phyloP scores from a whole-genome alignment of 2,888 invertebrate genomes.

The Sisyra terminalis region DNA sequence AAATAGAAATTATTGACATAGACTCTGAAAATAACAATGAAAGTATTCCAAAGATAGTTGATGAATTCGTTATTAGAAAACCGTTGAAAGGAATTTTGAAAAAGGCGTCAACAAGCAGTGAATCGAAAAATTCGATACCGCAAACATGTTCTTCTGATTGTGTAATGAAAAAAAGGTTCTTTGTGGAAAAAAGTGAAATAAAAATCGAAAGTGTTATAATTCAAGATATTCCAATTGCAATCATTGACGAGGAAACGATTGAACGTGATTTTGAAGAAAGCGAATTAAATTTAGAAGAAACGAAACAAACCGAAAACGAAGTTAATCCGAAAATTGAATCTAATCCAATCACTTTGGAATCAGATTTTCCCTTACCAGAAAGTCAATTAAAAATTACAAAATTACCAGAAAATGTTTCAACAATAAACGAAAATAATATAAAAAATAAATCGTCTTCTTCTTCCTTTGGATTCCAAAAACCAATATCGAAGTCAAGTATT shows the following conservation, averaged over 20 bases:
- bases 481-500: constrained; percentile 12
- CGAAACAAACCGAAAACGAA: background rate
- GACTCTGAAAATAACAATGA: no score
- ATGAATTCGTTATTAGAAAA: background rate
- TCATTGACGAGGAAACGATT: constrained; percentile 1
- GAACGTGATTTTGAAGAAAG: no score
- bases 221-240: background rate
- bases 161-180: background rate
- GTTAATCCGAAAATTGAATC: background rate
- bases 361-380: constrained; percentile 8
- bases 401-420: constrained; percentile 11
- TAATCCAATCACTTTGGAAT: background rate
- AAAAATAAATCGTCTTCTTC: constrained; percentile 19
- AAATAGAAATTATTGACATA: no score
- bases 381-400: constrained; percentile 11
- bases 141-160: no score
- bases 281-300: no score
- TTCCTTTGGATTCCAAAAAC: constrained; percentile 18
- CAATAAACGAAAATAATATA: constrained; percentile 16
- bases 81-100: constrained; percentile 4
- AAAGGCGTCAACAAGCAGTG: background rate
- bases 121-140: background rate
- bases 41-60: background rate
- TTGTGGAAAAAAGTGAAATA: background rate
- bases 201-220: background rate